Evolutionary conservation across 2,797 vertebrate species (phyloP), one percentile per base, ranked within the genome.

Genomic region (Enteromius unitaeniatus): DNA sequence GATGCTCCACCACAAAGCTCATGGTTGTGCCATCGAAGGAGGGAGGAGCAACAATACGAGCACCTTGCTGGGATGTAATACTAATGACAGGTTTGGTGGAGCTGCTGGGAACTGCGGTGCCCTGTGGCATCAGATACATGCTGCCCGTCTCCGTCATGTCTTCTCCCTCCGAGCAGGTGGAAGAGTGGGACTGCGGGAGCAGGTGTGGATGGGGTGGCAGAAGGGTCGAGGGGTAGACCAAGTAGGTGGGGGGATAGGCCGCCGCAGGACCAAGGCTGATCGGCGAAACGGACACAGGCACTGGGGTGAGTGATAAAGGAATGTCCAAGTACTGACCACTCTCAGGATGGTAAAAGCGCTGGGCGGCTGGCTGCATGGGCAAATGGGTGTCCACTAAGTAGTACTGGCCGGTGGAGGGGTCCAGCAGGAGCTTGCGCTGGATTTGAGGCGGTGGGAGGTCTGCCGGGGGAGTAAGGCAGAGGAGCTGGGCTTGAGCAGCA

Each of bases 11-110:
- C 72, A 98, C 97, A 45, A 99, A 99, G 89, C 98, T 98, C 98
- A 99, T 98, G 75, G 98, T 99, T 84, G 97, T 99, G 84, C 98
- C 98, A 1, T 99, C 98, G 6, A 99, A 99, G 82, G 97, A 99
- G 11, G 98, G 97, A 0, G 97, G 97, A 0, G 97, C 97, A 0
- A 99, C 95, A 85, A 99, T 96, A 85, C 97, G 95, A 0, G 98
- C 97, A 88, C 98, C 97, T 87, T 97, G 97, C 53, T 97, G 97
- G 0, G 97, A 96, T 0, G 96, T 95, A 93, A 99, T 97, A 94
- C 97, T 99, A 92, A 99, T 97, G 40, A 99, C 92, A 0, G 97
- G 97, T 86, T 97, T 97, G 6, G 94, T 97, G 10, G 94, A 92
- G 21, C 96, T 94, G 1, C 93, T 85, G 82, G 81, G 92, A 1